phyloP scores from a whole-genome alignment of 1,140 invertebrate species.

The Tenebrio molitor region DNA sequence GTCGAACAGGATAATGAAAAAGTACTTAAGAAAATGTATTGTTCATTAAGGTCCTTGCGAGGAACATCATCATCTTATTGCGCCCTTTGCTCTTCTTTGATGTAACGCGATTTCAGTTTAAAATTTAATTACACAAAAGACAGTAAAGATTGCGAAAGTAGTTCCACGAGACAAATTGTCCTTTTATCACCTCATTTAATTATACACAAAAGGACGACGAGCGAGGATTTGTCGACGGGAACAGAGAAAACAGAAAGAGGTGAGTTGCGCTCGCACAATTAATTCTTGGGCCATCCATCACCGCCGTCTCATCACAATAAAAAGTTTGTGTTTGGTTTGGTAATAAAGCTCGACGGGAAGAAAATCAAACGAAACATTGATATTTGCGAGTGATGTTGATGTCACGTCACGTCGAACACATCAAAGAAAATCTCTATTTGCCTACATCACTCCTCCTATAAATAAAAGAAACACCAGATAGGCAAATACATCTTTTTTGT shows the following conservation, averaged over 20 bases:
- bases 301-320: too few species aligned
- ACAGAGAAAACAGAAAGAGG: not conserved
- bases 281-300: too few species aligned
- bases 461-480: not conserved
- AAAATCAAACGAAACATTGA: constrained; percentile 3
- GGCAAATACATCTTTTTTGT: not conserved
- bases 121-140: constrained; percentile 41
- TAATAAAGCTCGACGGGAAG: not conserved
- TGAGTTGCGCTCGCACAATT: not conserved
- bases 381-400: not conserved
- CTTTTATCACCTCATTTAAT: constrained; percentile 39
- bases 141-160: constrained; percentile 30
- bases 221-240: not conserved
- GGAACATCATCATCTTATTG: constrained; percentile 22
- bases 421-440: not conserved
- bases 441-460: not conserved
- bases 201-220: constrained; percentile 31
- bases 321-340: too few species aligned
- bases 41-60: not conserved
- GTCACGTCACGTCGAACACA: constrained; percentile 1
- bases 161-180: constrained; percentile 26
- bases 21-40: constrained; percentile 29
- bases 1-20: constrained; percentile 20
- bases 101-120: constrained; percentile 28
- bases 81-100: constrained; percentile 30